phyloP scores from a whole-genome alignment of 2,797 vertebrate genomes.

The Tympanoctomys barrerae region DNA sequence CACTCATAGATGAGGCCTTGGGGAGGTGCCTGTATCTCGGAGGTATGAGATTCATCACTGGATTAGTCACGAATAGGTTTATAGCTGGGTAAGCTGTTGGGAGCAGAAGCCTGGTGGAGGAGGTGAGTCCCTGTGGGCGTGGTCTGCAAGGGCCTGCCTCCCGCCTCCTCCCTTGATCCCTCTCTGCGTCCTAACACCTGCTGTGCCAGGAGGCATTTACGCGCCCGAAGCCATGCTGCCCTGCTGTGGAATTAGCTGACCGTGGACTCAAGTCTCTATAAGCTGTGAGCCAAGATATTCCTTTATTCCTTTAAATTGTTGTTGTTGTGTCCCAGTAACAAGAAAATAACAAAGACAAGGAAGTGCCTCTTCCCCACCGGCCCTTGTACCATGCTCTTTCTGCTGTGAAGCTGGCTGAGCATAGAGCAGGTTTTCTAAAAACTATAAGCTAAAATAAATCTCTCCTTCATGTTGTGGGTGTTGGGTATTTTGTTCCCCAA shows the following conservation, averaged over 20 bases:
- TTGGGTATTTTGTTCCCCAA: not conserved
- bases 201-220: not conserved
- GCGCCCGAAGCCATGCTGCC: not conserved
- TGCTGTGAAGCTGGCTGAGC: not conserved
- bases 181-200: not conserved
- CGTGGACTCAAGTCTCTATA: not conserved
- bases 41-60: not conserved
- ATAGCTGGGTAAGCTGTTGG: not conserved
- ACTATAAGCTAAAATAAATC: not conserved
- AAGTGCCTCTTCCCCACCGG: not conserved
- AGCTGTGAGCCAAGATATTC: not conserved
- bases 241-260: not conserved
- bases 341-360: not conserved
- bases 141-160: not conserved
- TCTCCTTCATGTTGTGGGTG: not conserved
- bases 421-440: not conserved
- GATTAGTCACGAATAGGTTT: not conserved
- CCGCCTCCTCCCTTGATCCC: not conserved
- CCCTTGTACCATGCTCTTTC: not conserved
- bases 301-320: not conserved
- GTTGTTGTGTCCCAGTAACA: not conserved
- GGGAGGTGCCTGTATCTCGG: not conserved
- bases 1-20: not conserved
- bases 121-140: not conserved
- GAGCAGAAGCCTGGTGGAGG: not conserved